Evolutionary conservation across 2,888 invertebrate species (phyloP), one percentile per base, ranked within the genome.

Genomic region (Caenorhabditis doughertyi): DNA sequence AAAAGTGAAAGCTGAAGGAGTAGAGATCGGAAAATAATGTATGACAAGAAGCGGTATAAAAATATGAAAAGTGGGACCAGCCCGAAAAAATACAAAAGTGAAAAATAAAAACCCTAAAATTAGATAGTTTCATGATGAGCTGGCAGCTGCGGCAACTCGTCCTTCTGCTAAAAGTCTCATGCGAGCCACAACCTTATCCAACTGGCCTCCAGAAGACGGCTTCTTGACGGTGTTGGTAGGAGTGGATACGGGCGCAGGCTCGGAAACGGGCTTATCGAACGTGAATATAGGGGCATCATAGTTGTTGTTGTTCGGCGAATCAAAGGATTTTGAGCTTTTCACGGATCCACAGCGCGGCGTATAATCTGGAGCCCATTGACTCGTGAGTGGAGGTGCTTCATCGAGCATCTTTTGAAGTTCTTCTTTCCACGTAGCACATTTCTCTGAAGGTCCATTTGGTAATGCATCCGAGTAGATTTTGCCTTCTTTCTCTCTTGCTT

Each of bases 401-500:
- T 83, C 84, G 42, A 85, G 65, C 85, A 85, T 80, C 25, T 51
- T 74, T 23, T 82, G 81, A 35, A 85, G 79, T 18, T 85, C 85
- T 51, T 82, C 65, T 32, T 47, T 58, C 82, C 82, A 82, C 0
- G 42, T 68, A 9, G 25, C 62, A 32, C 47, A 49, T 39, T 67
- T 60, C 5, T 47, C 35, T 3, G 56, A 29, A 11, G 29, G 64
- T 29, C 71, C 77, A 21, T 72, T 49, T 9, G 82, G 77, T 21
- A 84, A 64, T 0, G 84, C 84, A 55, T 84, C 82, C 0, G 83
- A 76, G 64, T 84, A 86, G 2, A 86, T 39, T 65, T 84, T 84
- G 8, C 86, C 86, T 56, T 86, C 86, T 32, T 77, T 82, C 51
- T 84, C 62, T 53, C 83, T 87, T 70, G 86, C 90, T 93, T 98